Conservation (phyloP, 2,888 invertebrate species). For the Noctua janthina region DNA sequence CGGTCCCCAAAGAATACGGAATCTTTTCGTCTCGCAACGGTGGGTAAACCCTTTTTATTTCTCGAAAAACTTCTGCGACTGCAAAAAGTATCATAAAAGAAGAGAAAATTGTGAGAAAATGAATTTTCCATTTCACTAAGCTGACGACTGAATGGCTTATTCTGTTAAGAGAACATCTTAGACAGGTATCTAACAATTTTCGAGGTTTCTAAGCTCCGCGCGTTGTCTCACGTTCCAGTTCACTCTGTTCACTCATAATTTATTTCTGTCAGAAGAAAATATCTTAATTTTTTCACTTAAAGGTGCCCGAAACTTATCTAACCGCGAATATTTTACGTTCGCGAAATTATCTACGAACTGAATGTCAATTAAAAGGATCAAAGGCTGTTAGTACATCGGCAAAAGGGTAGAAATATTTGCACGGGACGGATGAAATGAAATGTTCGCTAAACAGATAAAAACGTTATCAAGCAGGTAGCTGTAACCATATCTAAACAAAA, state of each 20-base stretch:
- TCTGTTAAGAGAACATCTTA: constrained; percentile 42
- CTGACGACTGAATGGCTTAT: constrained; percentile 66
- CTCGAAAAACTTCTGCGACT: constrained; percentile 74
- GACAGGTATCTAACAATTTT: constrained; percentile 60
- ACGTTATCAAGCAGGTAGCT: constrained; percentile 57
- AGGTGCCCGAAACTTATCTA: constrained; percentile 29
- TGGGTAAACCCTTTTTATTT: constrained; percentile 80
- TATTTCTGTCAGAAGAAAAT: constrained; percentile 17
- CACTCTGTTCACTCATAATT: constrained; percentile 33
- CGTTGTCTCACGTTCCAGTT: constrained; percentile 42
- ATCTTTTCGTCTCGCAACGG: constrained; percentile 74
- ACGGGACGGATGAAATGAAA: constrained; percentile 71
- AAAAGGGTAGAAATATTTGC: constrained; percentile 76
- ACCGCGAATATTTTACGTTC: constrained; percentile 49
- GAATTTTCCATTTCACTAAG: constrained; percentile 72
- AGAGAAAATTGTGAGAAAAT: constrained; percentile 76
- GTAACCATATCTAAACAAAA: constrained; percentile 57
- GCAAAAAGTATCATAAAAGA: constrained; percentile 75
- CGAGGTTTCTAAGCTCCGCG: constrained; percentile 27
- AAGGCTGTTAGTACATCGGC: constrained; percentile 73
- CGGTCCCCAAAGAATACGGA: constrained; percentile 76
- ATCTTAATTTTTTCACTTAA: constrained; percentile 17
- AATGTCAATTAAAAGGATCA: constrained; percentile 80
- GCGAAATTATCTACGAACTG: constrained; percentile 71
- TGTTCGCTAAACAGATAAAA: constrained; percentile 69